phyloP scores from a whole-genome alignment of 2,113 vertebrate species.

The Hippotragus niger region DNA sequence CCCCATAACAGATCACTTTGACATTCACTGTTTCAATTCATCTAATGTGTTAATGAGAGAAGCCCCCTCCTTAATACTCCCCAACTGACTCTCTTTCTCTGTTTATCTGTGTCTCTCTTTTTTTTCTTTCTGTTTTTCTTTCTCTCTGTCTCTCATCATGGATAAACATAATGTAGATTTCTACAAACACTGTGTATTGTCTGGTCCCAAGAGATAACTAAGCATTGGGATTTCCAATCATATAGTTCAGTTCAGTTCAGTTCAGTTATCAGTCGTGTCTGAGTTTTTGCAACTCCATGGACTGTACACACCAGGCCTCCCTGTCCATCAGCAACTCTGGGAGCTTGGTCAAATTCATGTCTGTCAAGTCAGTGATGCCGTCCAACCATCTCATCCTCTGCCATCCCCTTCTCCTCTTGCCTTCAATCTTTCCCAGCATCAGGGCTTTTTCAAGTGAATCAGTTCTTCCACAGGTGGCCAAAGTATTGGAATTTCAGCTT shows the following conservation, averaged over 20 bases:
- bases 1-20: not conserved
- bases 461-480: not conserved
- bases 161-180: not conserved
- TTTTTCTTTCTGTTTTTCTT: not conserved
- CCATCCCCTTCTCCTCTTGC: not conserved
- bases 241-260: not conserved
- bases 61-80: not conserved
- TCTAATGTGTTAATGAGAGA: not conserved
- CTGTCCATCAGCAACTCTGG: not conserved
- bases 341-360: not conserved
- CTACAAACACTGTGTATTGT: not conserved
- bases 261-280: not conserved
- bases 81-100: not conserved
- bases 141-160: not conserved
- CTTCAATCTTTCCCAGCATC: not conserved
- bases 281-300: not conserved
- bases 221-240: not conserved
- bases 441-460: not conserved
- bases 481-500: not conserved
- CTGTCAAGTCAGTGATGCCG: not conserved
- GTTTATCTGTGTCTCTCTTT: not conserved
- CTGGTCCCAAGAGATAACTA: not conserved
- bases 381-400: not conserved
- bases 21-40: not conserved
- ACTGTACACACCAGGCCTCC: not conserved